These are phyloP conservation scores for Ephydatia muelleri DNA, from an alignment of 37 sponge, comb jelly and placozoan genomes.

Conservation along the genomic window DNA sequence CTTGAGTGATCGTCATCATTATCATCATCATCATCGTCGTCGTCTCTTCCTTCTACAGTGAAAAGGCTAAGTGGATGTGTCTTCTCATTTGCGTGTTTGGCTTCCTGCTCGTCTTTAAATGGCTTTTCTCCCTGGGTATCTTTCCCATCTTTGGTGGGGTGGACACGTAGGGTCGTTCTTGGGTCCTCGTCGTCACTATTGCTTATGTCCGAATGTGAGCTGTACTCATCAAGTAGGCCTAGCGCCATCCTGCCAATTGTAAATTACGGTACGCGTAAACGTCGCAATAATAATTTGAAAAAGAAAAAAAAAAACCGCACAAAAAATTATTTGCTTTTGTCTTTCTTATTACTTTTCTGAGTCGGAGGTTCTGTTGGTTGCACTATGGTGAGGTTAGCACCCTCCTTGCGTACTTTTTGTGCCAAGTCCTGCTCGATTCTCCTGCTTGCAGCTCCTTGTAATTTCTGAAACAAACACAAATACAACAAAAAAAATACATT, in stretches of 20 bases:
- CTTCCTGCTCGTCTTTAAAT: too few species aligned
- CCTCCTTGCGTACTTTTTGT: slow-evolving; percentile 30
- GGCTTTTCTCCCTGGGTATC: too few species aligned
- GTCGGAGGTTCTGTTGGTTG: not conserved
- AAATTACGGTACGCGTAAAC: too few species aligned
- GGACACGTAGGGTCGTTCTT: too few species aligned
- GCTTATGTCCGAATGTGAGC: slow-evolving; percentile 23
- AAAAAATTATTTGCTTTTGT: not conserved
- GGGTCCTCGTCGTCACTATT: slow-evolving; percentile 12
- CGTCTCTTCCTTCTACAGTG: not conserved
- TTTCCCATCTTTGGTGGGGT: too few species aligned
- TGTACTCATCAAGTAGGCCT: slow-evolving; percentile 43
- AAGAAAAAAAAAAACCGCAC: too few species aligned
- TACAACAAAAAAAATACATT: not conserved
- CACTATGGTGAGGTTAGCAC: slow-evolving; percentile 44
- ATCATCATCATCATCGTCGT: not conserved
- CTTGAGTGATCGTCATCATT: not conserved
- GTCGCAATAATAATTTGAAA: too few species aligned
- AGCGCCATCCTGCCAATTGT: slow-evolving; percentile 50
- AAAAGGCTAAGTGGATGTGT: not conserved
- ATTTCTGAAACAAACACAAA: slow-evolving; percentile 16
- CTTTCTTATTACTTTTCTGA: slow-evolving; percentile 6
- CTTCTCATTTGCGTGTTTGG: too few species aligned
- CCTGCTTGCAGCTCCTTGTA: slow-evolving; percentile 46
- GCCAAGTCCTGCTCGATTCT: slow-evolving; percentile 60